These are phyloP conservation scores for Ophiothrix spiculata DNA, from an alignment of 35 echinoderm and acorn worm genomes.

Conservation along the genomic window DNA sequence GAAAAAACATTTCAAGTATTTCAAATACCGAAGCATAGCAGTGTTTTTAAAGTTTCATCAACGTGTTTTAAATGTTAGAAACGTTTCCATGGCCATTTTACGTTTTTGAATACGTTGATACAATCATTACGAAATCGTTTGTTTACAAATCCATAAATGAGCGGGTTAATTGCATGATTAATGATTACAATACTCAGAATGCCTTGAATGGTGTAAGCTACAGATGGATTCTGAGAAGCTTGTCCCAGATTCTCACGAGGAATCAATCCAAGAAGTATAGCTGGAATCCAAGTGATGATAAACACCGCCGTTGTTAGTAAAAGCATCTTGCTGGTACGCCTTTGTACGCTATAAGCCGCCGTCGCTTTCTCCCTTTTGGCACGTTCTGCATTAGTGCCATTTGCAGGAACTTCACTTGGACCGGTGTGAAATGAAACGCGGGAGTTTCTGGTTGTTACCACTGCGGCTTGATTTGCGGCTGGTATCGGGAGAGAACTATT, in stretches of 20 bases:
- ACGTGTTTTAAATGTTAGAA: background rate
- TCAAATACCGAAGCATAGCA: too few species aligned
- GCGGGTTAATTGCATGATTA: conserved; percentile 10
- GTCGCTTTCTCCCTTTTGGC: background rate
- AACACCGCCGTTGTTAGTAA: conserved; percentile 39
- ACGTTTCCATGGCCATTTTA: conserved; percentile 1
- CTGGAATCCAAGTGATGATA: conserved; percentile 20
- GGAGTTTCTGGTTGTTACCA: background rate
- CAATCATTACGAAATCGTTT: conserved; percentile 23
- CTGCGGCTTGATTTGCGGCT: background rate
- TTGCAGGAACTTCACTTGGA: background rate
- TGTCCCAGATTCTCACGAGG: background rate
- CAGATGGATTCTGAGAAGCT: background rate
- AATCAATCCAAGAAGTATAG: background rate
- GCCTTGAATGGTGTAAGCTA: background rate
- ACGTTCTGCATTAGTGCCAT: background rate
- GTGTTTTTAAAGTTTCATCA: too few species aligned
- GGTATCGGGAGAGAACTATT: too few species aligned
- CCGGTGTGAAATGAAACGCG: background rate
- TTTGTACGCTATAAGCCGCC: background rate
- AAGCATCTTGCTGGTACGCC: conserved; percentile 51
- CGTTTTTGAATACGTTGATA: background rate
- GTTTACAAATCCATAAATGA: conserved; percentile 17
- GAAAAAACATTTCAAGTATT: too few species aligned
- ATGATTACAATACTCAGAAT: background rate